These are phyloP conservation scores for Unio pictorum DNA, from an alignment of 2,888 invertebrate genomes.

Conservation along the genomic window DNA sequence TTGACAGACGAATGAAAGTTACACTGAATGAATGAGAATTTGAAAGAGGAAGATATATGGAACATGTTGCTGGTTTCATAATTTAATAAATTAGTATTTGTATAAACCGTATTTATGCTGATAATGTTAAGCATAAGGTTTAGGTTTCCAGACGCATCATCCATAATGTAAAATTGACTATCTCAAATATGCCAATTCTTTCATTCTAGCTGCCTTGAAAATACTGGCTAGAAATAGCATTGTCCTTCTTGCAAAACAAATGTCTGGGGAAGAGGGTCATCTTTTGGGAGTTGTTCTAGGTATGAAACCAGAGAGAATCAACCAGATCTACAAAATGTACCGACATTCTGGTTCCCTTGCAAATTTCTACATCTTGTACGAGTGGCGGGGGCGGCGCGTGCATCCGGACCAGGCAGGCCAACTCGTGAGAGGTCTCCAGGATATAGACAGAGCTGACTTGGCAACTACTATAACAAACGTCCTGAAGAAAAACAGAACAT, in stretches of 20 bases:
- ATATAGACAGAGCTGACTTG: slow-evolving; percentile 23
- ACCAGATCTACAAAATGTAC: slow-evolving; percentile 32
- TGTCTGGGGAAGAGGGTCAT: slow-evolving; percentile 28
- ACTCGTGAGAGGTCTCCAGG: slow-evolving; percentile 22
- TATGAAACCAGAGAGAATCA: slow-evolving; percentile 28
- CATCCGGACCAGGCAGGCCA: slow-evolving; percentile 27
- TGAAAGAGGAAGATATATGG: no score
- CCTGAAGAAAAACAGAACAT: slow-evolving; percentile 21
- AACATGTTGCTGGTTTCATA: no score
- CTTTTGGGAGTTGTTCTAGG: slow-evolving; percentile 26
- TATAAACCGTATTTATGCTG: no score
- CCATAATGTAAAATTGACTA: no score
- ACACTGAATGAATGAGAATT: no score
- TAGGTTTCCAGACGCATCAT: no score
- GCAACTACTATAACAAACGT: slow-evolving; percentile 21
- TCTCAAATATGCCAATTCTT: background rate
- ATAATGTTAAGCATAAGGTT: no score
- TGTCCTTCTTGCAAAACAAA: slow-evolving; percentile 30
- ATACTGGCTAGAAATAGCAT: slow-evolving; percentile 35
- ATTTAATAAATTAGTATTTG: no score
- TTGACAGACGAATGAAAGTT: no score
- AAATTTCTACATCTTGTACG: slow-evolving; percentile 32
- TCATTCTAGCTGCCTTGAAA: slow-evolving; percentile 27
- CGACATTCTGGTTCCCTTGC: slow-evolving; percentile 29
- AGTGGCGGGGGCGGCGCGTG: slow-evolving; percentile 32